These are phyloP conservation scores for Trachelus troglodyta DNA, from an alignment of 2,888 invertebrate genomes.

Conservation along the genomic window DNA sequence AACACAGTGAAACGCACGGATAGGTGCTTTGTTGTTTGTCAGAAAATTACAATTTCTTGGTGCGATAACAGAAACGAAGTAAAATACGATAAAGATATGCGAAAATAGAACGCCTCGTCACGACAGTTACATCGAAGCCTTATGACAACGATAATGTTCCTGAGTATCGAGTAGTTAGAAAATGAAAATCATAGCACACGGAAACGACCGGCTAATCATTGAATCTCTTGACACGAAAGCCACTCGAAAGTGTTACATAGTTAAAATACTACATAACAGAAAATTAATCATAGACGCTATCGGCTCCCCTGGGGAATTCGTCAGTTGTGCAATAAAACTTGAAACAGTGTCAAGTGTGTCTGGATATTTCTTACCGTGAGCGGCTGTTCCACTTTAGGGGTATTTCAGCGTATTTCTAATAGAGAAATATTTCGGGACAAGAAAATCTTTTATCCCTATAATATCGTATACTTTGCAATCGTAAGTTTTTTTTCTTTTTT, in stretches of 20 bases:
- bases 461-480: background rate
- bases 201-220: constrained; percentile 42
- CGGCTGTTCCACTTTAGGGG: background rate
- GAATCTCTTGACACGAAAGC: constrained; percentile 48
- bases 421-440: too few relatives aligned
- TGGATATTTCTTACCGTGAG: background rate
- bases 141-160: too few relatives aligned
- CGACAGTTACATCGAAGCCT: too few relatives aligned
- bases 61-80: too few relatives aligned
- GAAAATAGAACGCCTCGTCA: too few relatives aligned
- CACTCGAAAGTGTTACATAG: constrained; percentile 49
- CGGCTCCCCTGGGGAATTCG: background rate
- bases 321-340: background rate
- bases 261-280: constrained; percentile 22
- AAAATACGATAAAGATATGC: too few relatives aligned
- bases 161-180: background rate
- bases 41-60: too few relatives aligned
- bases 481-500: background rate
- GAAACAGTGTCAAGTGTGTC: background rate
- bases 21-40: too few relatives aligned
- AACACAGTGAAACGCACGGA: too few relatives aligned
- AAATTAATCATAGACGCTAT: background rate
- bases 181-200: constrained; percentile 21
- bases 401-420: background rate
- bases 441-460: background rate